Evolutionary conservation across 2,113 vertebrate genomes (phyloP).

Genomic region (Leuciscus idus): DNA sequence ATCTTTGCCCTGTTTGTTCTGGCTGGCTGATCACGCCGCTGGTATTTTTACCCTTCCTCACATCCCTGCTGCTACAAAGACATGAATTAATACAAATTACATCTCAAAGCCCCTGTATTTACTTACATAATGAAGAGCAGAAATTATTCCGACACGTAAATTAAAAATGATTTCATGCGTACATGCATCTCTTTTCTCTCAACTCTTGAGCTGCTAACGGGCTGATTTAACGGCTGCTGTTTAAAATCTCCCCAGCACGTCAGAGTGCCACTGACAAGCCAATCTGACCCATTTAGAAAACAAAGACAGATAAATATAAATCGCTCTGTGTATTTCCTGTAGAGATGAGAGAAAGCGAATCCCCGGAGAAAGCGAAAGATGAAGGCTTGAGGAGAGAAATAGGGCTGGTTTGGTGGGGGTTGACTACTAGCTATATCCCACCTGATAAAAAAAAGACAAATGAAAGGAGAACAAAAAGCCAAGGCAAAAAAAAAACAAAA

Average conservation of each 20-base stretch:
- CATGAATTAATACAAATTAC: constrained; percentile 77
- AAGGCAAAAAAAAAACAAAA: background rate
- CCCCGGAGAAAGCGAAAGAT: constrained; percentile 26
- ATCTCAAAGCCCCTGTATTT: constrained; percentile 66
- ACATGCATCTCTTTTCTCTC: constrained; percentile 60
- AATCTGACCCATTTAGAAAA: constrained; percentile 58
- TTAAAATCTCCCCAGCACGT: constrained; percentile 29
- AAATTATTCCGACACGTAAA: constrained; percentile 66
- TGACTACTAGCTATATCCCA: background rate
- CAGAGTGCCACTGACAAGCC: constrained; percentile 30
- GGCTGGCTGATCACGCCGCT: constrained; percentile 42
- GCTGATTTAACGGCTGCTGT: constrained; percentile 28
- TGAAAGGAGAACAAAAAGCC: constrained; percentile 13
- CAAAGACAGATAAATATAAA: constrained; percentile 48
- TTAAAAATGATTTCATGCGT: constrained; percentile 70
- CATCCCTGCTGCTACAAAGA: constrained; percentile 67
- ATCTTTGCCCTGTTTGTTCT: constrained; percentile 20
- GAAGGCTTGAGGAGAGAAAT: constrained; percentile 1
- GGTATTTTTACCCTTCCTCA: constrained; percentile 60
- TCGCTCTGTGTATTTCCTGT: constrained; percentile 28
- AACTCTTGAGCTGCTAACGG: constrained; percentile 16
- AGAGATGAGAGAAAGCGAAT: constrained; percentile 21
- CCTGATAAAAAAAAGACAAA: background rate
- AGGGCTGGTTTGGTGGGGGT: background rate
- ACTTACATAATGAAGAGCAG: constrained; percentile 74